Conservation (phyloP, 2,113 vertebrate genomes). For the Taxidea taxus region DNA sequence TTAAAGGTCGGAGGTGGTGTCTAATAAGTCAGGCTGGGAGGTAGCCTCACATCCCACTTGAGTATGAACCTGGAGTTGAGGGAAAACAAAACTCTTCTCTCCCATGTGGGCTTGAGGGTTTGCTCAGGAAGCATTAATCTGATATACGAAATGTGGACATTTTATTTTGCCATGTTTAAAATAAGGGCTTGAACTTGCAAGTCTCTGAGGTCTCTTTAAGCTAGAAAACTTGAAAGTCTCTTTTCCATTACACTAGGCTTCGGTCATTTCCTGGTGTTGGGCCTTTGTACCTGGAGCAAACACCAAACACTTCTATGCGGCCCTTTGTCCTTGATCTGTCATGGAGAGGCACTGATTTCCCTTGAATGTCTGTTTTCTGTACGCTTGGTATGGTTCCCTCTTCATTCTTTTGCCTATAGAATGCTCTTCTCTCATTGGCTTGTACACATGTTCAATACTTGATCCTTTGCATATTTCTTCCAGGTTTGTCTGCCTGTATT, state of each 20-base stretch:
- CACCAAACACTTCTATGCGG: neutral
- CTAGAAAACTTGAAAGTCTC: neutral
- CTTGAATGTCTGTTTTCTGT: neutral
- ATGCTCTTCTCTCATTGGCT: neutral
- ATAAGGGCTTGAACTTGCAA: neutral
- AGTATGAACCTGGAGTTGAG: neutral
- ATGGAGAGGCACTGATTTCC: neutral
- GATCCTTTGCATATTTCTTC: neutral
- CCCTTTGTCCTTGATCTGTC: fast-evolving
- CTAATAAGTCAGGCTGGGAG: neutral
- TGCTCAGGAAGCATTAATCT: neutral
- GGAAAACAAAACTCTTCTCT: neutral
- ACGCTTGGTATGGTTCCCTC: neutral
- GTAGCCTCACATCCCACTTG: too few species aligned
- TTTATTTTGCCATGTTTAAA: neutral
- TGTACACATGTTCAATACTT: neutral
- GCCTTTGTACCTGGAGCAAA: neutral
- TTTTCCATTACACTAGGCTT: neutral
- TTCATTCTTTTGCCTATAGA: neutral
- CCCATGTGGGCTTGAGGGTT: neutral
- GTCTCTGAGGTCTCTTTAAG: neutral
- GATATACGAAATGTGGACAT: neutral
- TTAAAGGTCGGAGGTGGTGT: neutral
- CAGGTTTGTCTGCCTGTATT: neutral
- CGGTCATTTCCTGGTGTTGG: neutral